Evolutionary conservation across 2,113 vertebrate species (phyloP), one percentile per base, ranked within the genome.

Genomic region (Ibidorhyncha struthersii): DNA sequence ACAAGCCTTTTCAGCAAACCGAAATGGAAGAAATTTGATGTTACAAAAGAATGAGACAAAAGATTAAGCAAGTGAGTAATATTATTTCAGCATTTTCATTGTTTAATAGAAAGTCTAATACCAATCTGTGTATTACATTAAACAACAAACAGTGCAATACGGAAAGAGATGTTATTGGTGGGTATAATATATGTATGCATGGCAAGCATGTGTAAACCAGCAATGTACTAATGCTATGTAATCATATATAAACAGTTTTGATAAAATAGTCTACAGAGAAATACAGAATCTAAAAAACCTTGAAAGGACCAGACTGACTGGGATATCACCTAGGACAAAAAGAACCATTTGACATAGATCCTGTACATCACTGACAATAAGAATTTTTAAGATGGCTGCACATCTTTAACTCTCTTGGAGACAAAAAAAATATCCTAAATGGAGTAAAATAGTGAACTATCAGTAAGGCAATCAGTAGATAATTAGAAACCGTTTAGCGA

Each of bases 401-500:
- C 13, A 72, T 78, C 23, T 52, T 23, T 50, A 76, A 41, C 40
- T 38, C 18, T 50, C 49, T 67, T 40, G 16, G 19, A 69, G 11
- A 52, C 17, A 72, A 12, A 77, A 61, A 91, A 77, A 65, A n/a
- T 25, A 45, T 22, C 22, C 27, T 47, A 47, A 78, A 71, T 12
- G 9, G 52, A 83, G 65, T 69, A 27, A 77, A 82, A 63, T 30
- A 77, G 32, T 55, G 47, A 87, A 76, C 18, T 83, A 40, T 67
- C 38, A 83, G 55, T 58, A 87, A 74, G 32, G 73, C 56, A 95
- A 74, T 93, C 63, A 89, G 56, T 85, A 92, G 77, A 76, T 79
- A 95, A 82, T 82, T 67, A 96, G 77, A 72, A 85, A 89, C 16
- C 55, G 73, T 77, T 77, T 91, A 95, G 50, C 67, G 67, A 87